A percentile compares a stretch with the other conserved stretches of the same genome.
Conservation (phyloP, 2,888 invertebrate species). For the Scaptomyza tumidula region DNA sequence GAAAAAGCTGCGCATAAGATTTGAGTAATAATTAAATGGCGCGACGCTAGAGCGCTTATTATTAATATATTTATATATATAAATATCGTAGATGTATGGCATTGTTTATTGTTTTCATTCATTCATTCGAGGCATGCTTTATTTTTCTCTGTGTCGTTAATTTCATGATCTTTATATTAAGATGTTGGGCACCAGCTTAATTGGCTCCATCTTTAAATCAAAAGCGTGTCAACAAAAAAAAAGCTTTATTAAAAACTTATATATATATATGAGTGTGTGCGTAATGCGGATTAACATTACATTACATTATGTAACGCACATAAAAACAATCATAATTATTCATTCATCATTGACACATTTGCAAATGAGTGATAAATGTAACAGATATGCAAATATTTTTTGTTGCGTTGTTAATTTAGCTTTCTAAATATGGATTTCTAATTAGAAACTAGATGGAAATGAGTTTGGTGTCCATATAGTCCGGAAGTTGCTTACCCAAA, state of each 20-base stretch:
- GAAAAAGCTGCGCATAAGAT: constrained; percentile 54
- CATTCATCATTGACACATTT: constrained; percentile 2
- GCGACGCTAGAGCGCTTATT: constrained; percentile 52
- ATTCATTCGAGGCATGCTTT: constrained; percentile 11
- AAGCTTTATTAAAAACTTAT: no score
- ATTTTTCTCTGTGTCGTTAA: constrained; percentile 41
- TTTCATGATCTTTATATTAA: constrained; percentile 40
- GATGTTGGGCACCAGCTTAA: constrained; percentile 41
- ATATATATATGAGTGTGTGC: constrained; percentile 4
- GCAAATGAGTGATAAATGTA: constrained; percentile 27
- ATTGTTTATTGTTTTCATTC: constrained; percentile 42
- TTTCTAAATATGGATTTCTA: constrained; percentile 28
- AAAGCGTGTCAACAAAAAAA: constrained; percentile 41
- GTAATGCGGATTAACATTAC: constrained; percentile 21
- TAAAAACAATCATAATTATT: not conserved
- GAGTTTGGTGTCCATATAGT: constrained; percentile 1
- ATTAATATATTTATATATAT: constrained; percentile 29
- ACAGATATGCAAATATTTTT: constrained; percentile 26
- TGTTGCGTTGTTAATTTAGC: not conserved
- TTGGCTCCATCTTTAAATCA: constrained; percentile 40
- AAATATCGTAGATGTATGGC: constrained; percentile 28
- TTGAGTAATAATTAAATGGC: constrained; percentile 66
- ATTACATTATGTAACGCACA: not conserved
- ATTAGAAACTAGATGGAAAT: constrained; percentile 34
- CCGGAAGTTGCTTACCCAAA: constrained; percentile 29